Evolutionary conservation across 1,140 invertebrate genomes (phyloP).

Genomic region (Megalonaias nervosa): DNA sequence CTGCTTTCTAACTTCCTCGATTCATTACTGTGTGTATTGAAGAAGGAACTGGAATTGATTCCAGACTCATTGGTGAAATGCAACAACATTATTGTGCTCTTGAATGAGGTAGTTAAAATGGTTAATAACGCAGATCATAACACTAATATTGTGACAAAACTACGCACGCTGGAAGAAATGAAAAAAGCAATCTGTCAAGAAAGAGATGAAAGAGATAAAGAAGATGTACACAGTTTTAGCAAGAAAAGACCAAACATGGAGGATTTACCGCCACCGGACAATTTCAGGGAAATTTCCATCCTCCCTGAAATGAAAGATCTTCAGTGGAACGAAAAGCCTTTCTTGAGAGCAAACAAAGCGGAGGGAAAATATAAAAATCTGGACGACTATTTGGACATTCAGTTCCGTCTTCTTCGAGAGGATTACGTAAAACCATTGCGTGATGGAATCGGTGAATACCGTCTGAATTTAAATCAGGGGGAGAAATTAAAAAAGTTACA

Average conservation of each 20-base stretch:
- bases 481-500: conserved; percentile 17
- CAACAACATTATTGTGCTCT: neutral
- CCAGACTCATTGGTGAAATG: conserved; percentile 3
- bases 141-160: neutral
- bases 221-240: neutral
- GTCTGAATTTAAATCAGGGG: conserved; percentile 14
- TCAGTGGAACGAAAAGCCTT: conserved; percentile 55
- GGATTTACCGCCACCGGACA: conserved; percentile 51
- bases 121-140: neutral
- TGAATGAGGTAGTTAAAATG: neutral
- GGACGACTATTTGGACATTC: conserved; percentile 84
- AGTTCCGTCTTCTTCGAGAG: conserved; percentile 83
- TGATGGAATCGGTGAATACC: conserved; percentile 63
- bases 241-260: conserved; percentile 11
- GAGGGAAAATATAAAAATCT: conserved; percentile 77
- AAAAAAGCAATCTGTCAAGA: conserved; percentile 4
- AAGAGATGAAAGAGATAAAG: conserved; percentile 7
- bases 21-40: conserved; percentile 1
- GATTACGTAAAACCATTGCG: conserved; percentile 74
- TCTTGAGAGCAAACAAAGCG: conserved; percentile 76
- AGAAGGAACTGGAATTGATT: neutral
- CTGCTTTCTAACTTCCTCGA: neutral
- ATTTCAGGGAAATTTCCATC: conserved; percentile 63
- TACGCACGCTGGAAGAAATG: conserved; percentile 1
- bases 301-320: conserved; percentile 63